These are phyloP conservation scores for Rhadina sibilatrix DNA, from an alignment of 2,113 vertebrate species.

Conservation along the genomic window DNA sequence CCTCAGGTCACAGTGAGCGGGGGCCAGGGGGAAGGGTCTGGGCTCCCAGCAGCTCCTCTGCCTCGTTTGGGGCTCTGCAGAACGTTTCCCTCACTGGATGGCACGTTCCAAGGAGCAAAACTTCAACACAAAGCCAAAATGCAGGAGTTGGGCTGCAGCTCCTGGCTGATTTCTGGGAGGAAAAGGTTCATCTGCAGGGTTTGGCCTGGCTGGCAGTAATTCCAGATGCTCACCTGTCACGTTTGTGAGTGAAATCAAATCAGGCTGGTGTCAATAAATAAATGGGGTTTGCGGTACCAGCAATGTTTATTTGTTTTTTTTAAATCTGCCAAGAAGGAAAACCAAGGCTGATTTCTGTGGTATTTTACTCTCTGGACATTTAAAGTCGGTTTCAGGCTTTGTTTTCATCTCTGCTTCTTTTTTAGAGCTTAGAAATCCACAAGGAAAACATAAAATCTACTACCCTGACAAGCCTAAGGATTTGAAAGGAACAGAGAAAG, in stretches of 20 bases:
- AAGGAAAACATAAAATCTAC: background rate
- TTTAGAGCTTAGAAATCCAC: background rate
- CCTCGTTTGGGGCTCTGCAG: rapidly evolving
- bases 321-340: background rate
- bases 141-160: background rate
- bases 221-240: background rate
- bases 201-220: background rate
- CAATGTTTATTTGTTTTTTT: background rate
- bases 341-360: background rate
- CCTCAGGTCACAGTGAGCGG: background rate
- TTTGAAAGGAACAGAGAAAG: background rate
- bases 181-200: background rate
- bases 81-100: rapidly evolving
- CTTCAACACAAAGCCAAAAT: rapidly evolving
- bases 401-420: background rate
- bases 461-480: background rate
- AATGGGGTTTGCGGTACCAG: background rate
- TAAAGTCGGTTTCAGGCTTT: background rate
- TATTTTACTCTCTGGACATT: background rate
- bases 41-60: background rate
- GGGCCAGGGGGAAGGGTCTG: background rate
- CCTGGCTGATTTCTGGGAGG: background rate
- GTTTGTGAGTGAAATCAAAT: background rate
- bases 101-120: rapidly evolving
- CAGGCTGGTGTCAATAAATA: background rate